Evolutionary conservation across 2,797 vertebrate genomes (phyloP), one percentile per base, ranked within the genome.

Genomic region (Poecilia gillii): DNA sequence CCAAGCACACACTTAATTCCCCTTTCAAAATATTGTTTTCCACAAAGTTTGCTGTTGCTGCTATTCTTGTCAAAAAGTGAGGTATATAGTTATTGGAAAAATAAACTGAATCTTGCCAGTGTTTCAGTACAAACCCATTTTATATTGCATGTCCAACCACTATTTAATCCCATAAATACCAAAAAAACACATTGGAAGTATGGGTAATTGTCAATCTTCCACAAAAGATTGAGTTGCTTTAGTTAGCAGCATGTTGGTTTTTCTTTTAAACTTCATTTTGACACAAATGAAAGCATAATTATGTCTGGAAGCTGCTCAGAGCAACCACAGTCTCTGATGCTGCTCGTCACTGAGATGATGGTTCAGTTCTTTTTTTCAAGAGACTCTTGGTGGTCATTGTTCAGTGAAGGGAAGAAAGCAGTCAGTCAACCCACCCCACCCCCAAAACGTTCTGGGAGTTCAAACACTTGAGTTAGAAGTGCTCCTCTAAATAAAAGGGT

Each of bases 301-400:
- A 49, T 71, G 87, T 84, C 81, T 91, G 89, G 85, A 84, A 86
- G 87, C 88, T 84, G 73, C 83, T 85, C 87, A 86, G 85, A 80
- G 73, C 70, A 28, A 87, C 89, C 84, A 64, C 86, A 81, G 73
- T 57, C 49, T 74, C 81, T 84, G 41, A 79, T 39, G 4, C 62
- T 70, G 76, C 68, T 33, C 74, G 66, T 84, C 68, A 77, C 79
- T 28, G 78, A 84, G 81, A 87, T 81, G 75, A 68, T 72, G 86
- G 62, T 80, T 88, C 76, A 81, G 51, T 83, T 85, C 80, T 91
- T 86, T 88, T 8, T 90, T 87, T 91, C 87, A 92, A 92, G 91
- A 88, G 91, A 78, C 83, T 81, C 80, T 89, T 47, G 31, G 85
- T 76, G 77, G 73, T 80, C 85, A 88, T 89, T 91, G 84, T 90